phyloP scores from a whole-genome alignment of 2,888 invertebrate species.

The Nephrocerus scutellatus region DNA sequence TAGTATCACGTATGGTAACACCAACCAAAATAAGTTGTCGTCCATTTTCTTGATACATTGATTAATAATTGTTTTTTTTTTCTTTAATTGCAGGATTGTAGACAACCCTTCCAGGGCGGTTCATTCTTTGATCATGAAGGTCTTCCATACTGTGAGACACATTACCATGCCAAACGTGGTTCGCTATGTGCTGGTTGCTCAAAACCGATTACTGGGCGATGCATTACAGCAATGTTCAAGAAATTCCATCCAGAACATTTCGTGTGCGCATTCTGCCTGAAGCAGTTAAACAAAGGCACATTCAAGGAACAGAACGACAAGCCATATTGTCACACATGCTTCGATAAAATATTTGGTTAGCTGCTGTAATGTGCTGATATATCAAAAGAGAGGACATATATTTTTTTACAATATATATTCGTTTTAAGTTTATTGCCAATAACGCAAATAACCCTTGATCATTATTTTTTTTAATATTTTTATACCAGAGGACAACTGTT shows the following conservation, averaged over 20 bases:
- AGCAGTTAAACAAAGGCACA: slow-evolving; percentile 97
- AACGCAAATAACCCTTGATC: slow-evolving; percentile 11
- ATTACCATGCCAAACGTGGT: slow-evolving; percentile 95
- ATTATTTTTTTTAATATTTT: no score
- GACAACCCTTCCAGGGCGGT: slow-evolving; percentile 92
- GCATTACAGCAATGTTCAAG: slow-evolving; percentile 98
- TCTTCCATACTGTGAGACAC: slow-evolving; percentile 96
- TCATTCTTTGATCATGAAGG: slow-evolving; percentile 99
- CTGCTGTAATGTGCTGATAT: slow-evolving; percentile 5
- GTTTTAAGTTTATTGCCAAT: slow-evolving; percentile 20
- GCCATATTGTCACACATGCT: slow-evolving; percentile 97
- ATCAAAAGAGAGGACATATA: slow-evolving; percentile 3
- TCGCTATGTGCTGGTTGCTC: slow-evolving; percentile 97
- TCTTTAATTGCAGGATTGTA: slow-evolving; percentile 74
- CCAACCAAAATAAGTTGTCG: no score
- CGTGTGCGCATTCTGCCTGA: slow-evolving; percentile 97
- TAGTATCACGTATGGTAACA: no score
- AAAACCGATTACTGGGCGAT: slow-evolving; percentile 93
- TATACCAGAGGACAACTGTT: no score
- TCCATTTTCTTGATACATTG: no score
- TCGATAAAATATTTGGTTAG: slow-evolving; percentile 93
- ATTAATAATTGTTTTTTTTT: slow-evolving; percentile 1
- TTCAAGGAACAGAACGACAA: slow-evolving; percentile 99
- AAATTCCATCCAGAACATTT: slow-evolving; percentile 99
- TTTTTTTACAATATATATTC: slow-evolving; percentile 23